Evolutionary conservation across 2,888 invertebrate genomes (phyloP), one percentile per base, ranked within the genome.

Genomic region (Saturnia japonica): DNA sequence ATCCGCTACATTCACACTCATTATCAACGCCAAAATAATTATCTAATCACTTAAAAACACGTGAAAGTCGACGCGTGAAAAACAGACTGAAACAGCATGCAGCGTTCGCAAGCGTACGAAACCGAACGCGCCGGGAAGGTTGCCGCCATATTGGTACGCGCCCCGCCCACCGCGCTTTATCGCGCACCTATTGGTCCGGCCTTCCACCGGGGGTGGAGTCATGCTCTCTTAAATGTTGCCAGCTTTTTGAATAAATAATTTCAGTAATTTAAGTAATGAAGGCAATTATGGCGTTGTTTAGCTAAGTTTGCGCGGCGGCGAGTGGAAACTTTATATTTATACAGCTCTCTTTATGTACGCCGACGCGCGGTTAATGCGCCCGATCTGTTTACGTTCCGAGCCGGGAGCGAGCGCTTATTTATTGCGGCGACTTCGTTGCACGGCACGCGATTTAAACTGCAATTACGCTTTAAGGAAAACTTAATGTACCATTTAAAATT

Each of bases 201-300:
- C 45, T 57, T 72, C 72, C 75, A 76, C 78, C 72, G 73, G 70
- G 80, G 92, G 91, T 85, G 91, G 91, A 75, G 86, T 82, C 77
- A 76, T 79, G 72, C 80, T 81, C 85, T 84, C 88, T 88, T 87
- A 87, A 91, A 92, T 94, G 93, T 93, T 94, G 93, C 93, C 93
- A 94, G 93, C 91, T 94, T 94, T 94, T 92, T 94, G 94, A 94
- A 94, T 94, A 94, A 94, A 94, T 94, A 94, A 94, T 94, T 94
- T 94, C 91, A 91, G 93, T 94, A 94, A 94, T 94, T 94, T 94
- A 94, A 94, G 94, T 94, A 94, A 94, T 94, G 94, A 94, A 94
- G 94, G 94, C 93, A 94, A 94, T 94, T 94, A 94, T 93, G 94
- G 94, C 93, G 93, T 93, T 94, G 94, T 94, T 94, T 94, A 94